Conservation (phyloP, 1,140 invertebrate genomes). For the Euwallacea fornicatus region DNA sequence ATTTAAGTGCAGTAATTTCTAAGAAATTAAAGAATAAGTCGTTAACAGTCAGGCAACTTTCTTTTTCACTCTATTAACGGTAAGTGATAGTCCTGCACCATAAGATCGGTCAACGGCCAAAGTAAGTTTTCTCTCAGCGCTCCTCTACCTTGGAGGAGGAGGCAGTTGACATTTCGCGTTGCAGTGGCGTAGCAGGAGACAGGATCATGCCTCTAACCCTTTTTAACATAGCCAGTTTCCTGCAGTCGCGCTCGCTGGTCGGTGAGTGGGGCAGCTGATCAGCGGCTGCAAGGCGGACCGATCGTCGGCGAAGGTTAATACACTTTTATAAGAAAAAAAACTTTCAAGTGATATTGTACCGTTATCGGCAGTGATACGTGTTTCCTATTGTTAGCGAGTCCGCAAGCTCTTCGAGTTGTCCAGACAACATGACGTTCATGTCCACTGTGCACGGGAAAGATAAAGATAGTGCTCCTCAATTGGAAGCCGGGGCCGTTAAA, state of each 20-base stretch:
- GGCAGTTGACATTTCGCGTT: neutral
- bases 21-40: too few relatives aligned
- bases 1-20: too few relatives aligned
- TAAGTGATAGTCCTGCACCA: too few relatives aligned
- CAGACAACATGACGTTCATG: conserved; percentile 38
- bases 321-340: neutral
- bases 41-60: too few relatives aligned
- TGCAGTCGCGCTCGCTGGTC: conserved; percentile 22
- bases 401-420: too few relatives aligned
- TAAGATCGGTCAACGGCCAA: too few relatives aligned
- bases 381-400: neutral
- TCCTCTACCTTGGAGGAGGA: neutral
- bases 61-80: too few relatives aligned
- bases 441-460: conserved; percentile 39
- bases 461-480: conserved; percentile 38
- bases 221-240: neutral
- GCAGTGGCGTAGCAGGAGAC: conserved; percentile 17
- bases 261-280: neutral
- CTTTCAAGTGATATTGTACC: neutral
- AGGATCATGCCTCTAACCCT: neutral
- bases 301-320: neutral
- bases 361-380: conserved; percentile 4
- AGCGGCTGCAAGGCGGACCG: neutral
- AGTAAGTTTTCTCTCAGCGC: too few relatives aligned
- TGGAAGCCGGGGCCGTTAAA: conserved; percentile 43